These are phyloP conservation scores for Drosophila oshimai DNA, from an alignment of 1,140 invertebrate species.

Conservation along the genomic window DNA sequence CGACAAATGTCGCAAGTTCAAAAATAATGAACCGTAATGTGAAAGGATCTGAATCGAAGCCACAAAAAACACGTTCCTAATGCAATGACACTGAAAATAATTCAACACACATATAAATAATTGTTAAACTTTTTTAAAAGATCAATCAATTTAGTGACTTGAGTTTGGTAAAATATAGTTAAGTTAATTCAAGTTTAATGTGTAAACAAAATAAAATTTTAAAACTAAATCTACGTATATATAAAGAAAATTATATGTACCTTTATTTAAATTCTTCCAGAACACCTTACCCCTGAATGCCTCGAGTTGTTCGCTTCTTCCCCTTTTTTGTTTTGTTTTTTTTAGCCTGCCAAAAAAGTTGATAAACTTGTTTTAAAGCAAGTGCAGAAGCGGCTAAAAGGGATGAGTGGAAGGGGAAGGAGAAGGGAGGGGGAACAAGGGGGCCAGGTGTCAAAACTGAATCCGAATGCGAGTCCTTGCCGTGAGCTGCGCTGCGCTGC, in stretches of 20 bases:
- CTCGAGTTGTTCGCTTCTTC: not conserved
- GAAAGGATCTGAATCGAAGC: not conserved
- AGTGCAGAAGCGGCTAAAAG: constrained; percentile 1
- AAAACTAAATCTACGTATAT: no score
- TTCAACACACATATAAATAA: no score
- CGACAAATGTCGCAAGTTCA: constrained; percentile 40
- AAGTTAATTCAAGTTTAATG: no score
- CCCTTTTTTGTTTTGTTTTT: constrained; percentile 14
- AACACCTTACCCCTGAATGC: not conserved
- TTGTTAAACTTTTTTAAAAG: no score
- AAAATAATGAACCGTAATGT: constrained; percentile 4
- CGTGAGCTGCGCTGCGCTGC: constrained; percentile 42
- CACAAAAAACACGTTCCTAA: constrained; percentile 39
- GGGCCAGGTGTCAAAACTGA: constrained; percentile 5
- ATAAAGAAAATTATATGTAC: no score
- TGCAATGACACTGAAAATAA: no score
- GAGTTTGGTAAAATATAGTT: no score
- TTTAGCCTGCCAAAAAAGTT: constrained; percentile 38
- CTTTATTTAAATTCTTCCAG: no score
- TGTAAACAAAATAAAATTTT: no score
- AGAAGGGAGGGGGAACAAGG: not conserved
- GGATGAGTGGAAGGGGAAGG: not conserved
- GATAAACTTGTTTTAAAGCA: constrained; percentile 65
- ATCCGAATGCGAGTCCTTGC: constrained; percentile 30
- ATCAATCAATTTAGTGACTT: no score